Evolutionary conservation across 2,797 vertebrate genomes (phyloP), one percentile per base, ranked within the genome.

Genomic region (Parauchenoglanis punctatus): DNA sequence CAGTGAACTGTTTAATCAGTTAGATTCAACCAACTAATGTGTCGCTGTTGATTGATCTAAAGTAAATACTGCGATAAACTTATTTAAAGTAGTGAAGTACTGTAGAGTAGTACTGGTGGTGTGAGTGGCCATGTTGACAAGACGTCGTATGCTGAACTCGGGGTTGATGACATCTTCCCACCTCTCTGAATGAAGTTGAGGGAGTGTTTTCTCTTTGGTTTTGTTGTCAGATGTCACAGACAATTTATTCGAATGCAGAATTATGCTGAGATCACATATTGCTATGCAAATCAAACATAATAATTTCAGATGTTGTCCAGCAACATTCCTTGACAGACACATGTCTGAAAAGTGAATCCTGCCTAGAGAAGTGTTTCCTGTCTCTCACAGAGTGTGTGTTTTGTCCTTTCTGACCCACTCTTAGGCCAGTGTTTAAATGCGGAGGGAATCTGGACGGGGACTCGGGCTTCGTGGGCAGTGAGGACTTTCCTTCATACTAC

Each of bases 391-490:
- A 58, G 68, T 58, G 6, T n/a, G 54, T 85, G 56, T 67, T 61
- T 85, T 75, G 68, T 81, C 31, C 56, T 77, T 35, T 25, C 67
- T 35, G 35, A 70, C 40, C 89, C 73, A 46, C 52, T 87, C 65
- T 15, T 94, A 98, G 97, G 93, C 97, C 97, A 0, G 95, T 95
- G 89, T 98, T 98, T 92, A 84, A 94, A 89, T 98, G 97, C 7
- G 97, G 97, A 85, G 97, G 97, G 44, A 94, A 96, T 20, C 87
- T 97, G 77, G 93, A 92, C 0, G 92, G 93, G 25, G 96, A 97
- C n/a, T 96, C 96, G 0, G 97, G 97, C 85, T 97, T 97, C 81
- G 93, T 98, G 40, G 97, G 94, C 90, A 98, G 97, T 58, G 97
- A 98, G 84, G 96, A 95, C 0, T 98, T 98, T 92, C 97, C 97